These are phyloP conservation scores for Venturia canescens DNA, from an alignment of 1,140 invertebrate genomes.

Conservation along the genomic window DNA sequence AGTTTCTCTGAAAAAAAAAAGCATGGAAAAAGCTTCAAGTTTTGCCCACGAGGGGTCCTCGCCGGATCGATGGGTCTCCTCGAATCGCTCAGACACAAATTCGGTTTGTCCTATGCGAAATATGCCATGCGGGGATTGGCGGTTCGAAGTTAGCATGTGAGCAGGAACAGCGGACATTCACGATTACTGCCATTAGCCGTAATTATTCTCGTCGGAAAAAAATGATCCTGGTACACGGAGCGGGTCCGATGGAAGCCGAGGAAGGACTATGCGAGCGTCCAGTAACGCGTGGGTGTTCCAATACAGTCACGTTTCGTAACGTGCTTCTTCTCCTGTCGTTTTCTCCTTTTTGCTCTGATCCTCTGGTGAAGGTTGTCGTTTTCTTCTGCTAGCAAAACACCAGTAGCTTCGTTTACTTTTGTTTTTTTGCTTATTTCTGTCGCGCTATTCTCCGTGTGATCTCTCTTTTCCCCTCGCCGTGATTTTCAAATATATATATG, in stretches of 20 bases:
- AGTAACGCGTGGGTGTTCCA: constrained; percentile 68
- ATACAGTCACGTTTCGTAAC: neutral
- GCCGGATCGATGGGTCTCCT: neutral
- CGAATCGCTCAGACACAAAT: neutral
- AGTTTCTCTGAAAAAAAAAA: too few relatives aligned
- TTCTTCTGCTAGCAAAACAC: neutral
- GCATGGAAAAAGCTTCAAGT: too few relatives aligned
- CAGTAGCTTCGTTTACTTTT: neutral
- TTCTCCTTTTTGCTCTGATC: neutral
- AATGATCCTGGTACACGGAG: neutral
- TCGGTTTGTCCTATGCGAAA: neutral
- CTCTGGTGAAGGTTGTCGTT: neutral
- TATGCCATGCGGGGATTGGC: neutral
- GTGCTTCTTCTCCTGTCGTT: neutral
- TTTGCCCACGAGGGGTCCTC: neutral
- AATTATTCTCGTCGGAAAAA: constrained; percentile 65
- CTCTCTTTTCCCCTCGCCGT: neutral
- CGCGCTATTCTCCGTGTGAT: neutral
- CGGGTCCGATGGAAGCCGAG: neutral
- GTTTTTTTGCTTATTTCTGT: neutral
- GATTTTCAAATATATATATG: neutral
- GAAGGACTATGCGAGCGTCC: constrained; percentile 32
- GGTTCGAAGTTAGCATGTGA: neutral
- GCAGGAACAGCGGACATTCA: constrained; percentile 56
- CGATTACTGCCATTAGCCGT: constrained; percentile 69